Evolutionary conservation across 2,113 vertebrate species (phyloP).

Genomic region (Agapornis roseicollis): DNA sequence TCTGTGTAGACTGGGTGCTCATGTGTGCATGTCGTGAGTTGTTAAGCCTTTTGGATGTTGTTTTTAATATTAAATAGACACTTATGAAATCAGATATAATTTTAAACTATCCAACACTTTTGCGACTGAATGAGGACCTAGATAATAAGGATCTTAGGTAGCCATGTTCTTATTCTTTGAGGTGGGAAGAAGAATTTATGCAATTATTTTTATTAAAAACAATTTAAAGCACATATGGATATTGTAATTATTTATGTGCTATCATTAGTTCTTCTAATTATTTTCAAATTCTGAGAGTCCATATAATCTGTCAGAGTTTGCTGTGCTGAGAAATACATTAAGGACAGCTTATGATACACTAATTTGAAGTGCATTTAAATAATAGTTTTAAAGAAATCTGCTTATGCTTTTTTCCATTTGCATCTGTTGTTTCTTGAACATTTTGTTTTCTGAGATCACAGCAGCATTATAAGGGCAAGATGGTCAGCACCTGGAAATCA

Average conservation of each 20-base stretch:
- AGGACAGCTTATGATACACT: not conserved
- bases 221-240: not conserved
- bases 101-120: not conserved
- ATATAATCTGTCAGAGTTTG: slow-evolving; percentile 14
- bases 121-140: not conserved
- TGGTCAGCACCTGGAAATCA: not conserved
- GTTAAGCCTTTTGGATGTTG: not conserved
- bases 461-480: not conserved
- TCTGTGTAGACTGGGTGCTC: not conserved
- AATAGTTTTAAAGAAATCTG: not conserved
- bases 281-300: not conserved
- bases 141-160: not conserved
- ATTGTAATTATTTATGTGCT: slow-evolving; percentile 7
- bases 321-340: not conserved
- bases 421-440: not conserved
- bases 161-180: not conserved
- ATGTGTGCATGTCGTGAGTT: not conserved
- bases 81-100: not conserved
- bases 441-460: not conserved
- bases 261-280: slow-evolving; percentile 19
- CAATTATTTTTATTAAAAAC: not conserved
- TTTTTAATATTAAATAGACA: not conserved
- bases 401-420: not conserved
- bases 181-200: not conserved
- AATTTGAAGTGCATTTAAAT: slow-evolving; percentile 36